A percentile compares a stretch with the other conserved stretches of the same genome.
phyloP scores from a whole-genome alignment of 1,140 invertebrate species.

The Probaryconus sp. region DNA sequence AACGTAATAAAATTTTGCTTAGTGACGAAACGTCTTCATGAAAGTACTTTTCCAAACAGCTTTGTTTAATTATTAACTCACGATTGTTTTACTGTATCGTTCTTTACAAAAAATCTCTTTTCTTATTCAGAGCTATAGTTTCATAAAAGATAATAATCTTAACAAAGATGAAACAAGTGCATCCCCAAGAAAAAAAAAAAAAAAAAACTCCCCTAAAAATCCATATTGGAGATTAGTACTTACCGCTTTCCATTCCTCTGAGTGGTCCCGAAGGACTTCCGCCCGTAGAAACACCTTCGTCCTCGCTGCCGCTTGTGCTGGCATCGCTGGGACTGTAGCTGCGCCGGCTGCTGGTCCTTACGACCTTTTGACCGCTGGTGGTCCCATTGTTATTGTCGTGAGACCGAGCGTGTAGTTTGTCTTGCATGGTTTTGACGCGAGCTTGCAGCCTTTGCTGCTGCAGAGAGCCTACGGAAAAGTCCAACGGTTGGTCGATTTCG shows the following conservation, averaged over 20 bases:
- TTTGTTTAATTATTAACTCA: no score
- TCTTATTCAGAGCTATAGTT: no score
- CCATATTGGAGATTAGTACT: no score
- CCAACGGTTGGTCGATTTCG: constrained; percentile 75
- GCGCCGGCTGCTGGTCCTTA: constrained; percentile 63
- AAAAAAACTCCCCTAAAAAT: constrained; percentile 9
- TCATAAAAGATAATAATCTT: no score
- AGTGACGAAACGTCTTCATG: no score
- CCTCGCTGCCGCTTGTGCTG: constrained; percentile 73
- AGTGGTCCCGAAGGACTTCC: constrained; percentile 74
- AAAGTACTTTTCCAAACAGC: no score
- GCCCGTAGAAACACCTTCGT: constrained; percentile 76
- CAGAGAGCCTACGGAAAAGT: constrained; percentile 76
- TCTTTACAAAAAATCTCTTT: no score
- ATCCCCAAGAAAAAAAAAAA: no score
- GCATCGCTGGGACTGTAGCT: constrained; percentile 76
- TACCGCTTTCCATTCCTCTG: constrained; percentile 72
- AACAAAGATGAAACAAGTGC: no score
- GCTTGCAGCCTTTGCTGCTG: constrained; percentile 72
- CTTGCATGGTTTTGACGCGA: constrained; percentile 68
- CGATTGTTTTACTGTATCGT: no score
- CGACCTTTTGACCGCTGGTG: constrained; percentile 60
- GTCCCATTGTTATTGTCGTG: constrained; percentile 76
- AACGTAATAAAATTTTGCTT: no score
- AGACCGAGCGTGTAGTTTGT: constrained; percentile 64